Evolutionary conservation across 30 jellyfish, hydroid and myxozoan species (phyloP).

Genomic region (Rhopilema esculentum): DNA sequence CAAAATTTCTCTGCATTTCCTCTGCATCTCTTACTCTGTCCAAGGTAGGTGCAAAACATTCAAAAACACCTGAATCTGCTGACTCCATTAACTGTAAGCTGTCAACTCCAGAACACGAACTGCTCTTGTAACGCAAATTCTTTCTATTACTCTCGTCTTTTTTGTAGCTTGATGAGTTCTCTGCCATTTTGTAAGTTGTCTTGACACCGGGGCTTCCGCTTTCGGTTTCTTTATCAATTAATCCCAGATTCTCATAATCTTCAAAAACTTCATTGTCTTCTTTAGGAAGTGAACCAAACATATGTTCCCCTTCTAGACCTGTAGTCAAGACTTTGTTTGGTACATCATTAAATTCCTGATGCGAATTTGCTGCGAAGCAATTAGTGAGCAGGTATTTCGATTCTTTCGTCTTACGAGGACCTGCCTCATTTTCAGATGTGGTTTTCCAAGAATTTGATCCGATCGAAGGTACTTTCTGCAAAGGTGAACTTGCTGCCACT

Average conservation of each 20-base stretch:
- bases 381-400: neutral
- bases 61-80: constrained; percentile 53
- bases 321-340: neutral
- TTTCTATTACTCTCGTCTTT: neutral
- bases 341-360: too few relatives aligned
- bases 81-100: neutral
- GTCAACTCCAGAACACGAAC: neutral
- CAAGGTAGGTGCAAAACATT: neutral
- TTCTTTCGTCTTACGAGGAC: neutral
- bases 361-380: too few relatives aligned
- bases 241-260: neutral
- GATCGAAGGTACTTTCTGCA: neutral
- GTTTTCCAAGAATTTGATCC: neutral
- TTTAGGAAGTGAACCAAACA: neutral
- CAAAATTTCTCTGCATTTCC: neutral
- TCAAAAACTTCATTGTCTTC: too few relatives aligned
- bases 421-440: neutral
- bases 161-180: neutral
- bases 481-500: neutral
- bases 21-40: neutral
- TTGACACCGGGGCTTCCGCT: neutral
- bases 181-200: too few relatives aligned
- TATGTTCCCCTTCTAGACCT: neutral
- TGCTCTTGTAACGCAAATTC: neutral
- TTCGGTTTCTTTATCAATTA: neutral